phyloP scores from a whole-genome alignment of 1,140 invertebrate genomes.

The Halesus radiatus region DNA sequence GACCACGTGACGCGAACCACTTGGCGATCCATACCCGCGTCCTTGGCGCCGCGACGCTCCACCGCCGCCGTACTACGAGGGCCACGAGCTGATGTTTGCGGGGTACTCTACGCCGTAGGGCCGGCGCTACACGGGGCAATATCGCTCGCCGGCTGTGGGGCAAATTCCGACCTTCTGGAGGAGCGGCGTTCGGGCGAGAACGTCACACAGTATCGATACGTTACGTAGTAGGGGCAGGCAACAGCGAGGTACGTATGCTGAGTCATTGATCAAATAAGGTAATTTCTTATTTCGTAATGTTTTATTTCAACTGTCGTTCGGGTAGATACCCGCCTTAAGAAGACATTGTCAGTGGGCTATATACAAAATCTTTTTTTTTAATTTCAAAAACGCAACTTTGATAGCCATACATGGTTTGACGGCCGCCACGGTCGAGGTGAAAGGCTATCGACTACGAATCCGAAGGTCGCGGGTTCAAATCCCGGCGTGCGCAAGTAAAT shows the following conservation, averaged over 20 bases:
- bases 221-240: neutral
- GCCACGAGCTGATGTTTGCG: neutral
- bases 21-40: constrained; percentile 30
- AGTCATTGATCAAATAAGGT: neutral
- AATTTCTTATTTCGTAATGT: neutral
- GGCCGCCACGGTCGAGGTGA: too few relatives aligned
- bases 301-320: neutral
- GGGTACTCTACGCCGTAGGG: neutral
- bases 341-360: too few relatives aligned
- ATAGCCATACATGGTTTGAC: too few relatives aligned
- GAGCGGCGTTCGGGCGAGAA: too few relatives aligned
- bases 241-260: neutral
- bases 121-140: neutral
- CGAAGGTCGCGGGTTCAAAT: too few relatives aligned
- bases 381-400: too few relatives aligned
- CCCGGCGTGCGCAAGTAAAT: too few relatives aligned
- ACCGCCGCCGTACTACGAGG: neutral
- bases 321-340: too few relatives aligned
- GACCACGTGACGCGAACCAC: constrained; percentile 33
- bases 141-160: too few relatives aligned
- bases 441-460: too few relatives aligned
- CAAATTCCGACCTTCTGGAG: too few relatives aligned
- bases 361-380: too few relatives aligned
- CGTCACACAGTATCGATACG: constrained; percentile 6
- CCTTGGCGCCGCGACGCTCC: constrained; percentile 9